Conservation (phyloP, 2,113 vertebrate genomes). For the Narcine bancroftii region DNA sequence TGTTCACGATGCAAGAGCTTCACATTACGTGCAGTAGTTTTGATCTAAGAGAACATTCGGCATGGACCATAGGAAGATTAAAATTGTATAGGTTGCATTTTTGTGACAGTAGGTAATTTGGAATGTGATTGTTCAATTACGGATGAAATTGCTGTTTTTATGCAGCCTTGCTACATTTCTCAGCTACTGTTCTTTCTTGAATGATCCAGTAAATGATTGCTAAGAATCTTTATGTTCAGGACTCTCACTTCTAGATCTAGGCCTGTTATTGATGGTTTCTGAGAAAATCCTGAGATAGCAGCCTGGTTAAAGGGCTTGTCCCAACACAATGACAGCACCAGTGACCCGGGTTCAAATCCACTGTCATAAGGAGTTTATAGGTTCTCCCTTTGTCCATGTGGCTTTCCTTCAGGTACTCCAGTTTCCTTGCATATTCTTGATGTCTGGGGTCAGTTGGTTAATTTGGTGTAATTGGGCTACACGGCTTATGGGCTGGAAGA, state of each 20-base stretch:
- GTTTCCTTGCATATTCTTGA: no score
- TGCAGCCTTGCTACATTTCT: neutral
- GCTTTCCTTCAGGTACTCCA: no score
- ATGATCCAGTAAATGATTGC: neutral
- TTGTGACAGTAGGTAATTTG: neutral
- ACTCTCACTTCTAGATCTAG: neutral
- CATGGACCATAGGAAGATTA: neutral
- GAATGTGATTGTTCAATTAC: neutral
- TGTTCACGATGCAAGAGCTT: neutral
- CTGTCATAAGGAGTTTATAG: no score
- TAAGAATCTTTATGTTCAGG: neutral
- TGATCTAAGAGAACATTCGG: neutral
- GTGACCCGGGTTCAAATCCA: no score
- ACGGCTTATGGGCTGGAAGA: no score
- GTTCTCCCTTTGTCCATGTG: no score
- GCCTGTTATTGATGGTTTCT: neutral
- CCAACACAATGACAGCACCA: no score
- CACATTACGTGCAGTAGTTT: neutral
- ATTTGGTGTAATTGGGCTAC: no score
- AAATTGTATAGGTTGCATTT: neutral
- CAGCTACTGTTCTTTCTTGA: neutral
- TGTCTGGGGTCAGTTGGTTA: no score
- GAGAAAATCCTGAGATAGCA: no score
- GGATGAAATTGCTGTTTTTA: neutral
- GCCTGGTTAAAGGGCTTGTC: no score